phyloP scores from a whole-genome alignment of 2,888 invertebrate genomes.

The Cheilosia urbana region DNA sequence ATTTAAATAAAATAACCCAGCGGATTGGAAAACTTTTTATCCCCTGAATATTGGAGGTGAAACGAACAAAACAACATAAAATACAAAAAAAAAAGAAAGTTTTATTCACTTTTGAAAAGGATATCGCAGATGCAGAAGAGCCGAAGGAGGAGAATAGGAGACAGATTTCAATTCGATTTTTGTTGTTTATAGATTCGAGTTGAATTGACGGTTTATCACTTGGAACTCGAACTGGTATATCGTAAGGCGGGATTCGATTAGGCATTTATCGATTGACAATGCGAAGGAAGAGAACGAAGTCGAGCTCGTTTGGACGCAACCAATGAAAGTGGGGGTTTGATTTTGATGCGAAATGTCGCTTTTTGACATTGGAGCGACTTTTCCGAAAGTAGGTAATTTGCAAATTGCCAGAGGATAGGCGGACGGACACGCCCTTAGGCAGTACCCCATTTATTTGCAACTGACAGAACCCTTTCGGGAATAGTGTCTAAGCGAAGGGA shows the following conservation, averaged over 20 bases:
- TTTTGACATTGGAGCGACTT: no score
- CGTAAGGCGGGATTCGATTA: slow-evolving; percentile 10
- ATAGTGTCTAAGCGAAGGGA: no score
- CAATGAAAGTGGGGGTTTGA: not conserved
- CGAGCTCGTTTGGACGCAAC: not conserved
- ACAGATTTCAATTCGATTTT: slow-evolving; percentile 26
- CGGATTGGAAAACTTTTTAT: slow-evolving; percentile 64
- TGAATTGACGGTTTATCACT: slow-evolving; percentile 9
- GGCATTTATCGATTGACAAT: slow-evolving; percentile 17
- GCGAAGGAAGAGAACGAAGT: not conserved
- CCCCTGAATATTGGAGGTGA: slow-evolving; percentile 17
- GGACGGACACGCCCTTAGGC: no score
- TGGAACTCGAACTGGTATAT: not conserved
- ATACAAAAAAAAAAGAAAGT: slow-evolving; percentile 5
- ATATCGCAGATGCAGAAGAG: not conserved
- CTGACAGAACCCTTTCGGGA: no score
- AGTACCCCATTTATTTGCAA: no score
- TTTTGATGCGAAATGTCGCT: no score
- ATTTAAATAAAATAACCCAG: slow-evolving; percentile 59
- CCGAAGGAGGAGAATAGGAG: not conserved
- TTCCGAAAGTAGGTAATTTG: no score
- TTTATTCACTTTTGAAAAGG: slow-evolving; percentile 44
- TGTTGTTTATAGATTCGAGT: slow-evolving; percentile 12
- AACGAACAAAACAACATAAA: slow-evolving; percentile 5
- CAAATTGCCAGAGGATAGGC: no score